Conservation (phyloP, 2,797 vertebrate genomes). For the Sternotherus odoratus region DNA sequence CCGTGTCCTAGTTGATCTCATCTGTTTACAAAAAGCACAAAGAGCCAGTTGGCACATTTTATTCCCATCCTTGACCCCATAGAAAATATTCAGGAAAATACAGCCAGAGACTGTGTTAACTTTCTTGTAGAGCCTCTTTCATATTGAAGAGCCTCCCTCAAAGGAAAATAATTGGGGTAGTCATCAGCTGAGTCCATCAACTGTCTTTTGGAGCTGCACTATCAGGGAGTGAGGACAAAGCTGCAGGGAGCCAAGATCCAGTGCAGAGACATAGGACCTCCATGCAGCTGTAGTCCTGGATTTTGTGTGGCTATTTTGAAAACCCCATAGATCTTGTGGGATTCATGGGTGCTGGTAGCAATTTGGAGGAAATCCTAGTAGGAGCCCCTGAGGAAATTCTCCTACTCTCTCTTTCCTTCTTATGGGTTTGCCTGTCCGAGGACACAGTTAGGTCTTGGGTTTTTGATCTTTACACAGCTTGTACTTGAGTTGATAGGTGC, state of each 20-base stretch:
- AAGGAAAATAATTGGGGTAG: not conserved
- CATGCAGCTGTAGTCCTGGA: not conserved
- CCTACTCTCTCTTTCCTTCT: not conserved
- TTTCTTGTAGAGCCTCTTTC: not conserved
- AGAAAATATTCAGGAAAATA: not conserved
- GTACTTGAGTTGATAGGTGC: not conserved
- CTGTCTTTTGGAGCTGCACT: not conserved
- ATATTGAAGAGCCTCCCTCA: not conserved
- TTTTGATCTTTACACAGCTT: not conserved
- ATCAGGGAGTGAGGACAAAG: not conserved
- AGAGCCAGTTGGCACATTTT: not conserved
- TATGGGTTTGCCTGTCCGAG: not conserved
- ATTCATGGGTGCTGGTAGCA: not conserved
- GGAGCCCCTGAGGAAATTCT: not conserved
- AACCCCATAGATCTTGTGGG: not conserved
- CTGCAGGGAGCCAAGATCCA: not conserved
- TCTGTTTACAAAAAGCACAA: not conserved
- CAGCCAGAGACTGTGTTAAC: not conserved
- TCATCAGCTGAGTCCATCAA: not conserved
- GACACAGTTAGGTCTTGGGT: not conserved
- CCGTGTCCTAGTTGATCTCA: not conserved
- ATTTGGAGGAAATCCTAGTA: not conserved
- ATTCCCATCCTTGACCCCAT: not conserved
- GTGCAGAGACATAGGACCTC: not conserved
- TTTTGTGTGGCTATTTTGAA: not conserved